Evolutionary conservation across 2,888 invertebrate species (phyloP).

Genomic region (Drosophila anomelani): DNA sequence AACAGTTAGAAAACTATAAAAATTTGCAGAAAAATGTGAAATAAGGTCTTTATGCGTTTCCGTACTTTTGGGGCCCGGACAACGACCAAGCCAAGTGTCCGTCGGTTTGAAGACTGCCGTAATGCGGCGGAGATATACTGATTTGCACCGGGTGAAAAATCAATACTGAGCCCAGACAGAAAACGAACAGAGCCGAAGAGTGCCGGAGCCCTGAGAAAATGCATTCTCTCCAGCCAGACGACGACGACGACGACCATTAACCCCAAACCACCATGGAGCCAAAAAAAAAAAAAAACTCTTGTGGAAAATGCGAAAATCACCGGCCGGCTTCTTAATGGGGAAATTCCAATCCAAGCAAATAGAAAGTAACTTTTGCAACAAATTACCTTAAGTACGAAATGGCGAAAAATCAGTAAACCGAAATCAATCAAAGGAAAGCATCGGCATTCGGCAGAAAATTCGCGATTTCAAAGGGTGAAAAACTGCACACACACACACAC

Average conservation of each 20-base stretch:
- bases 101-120: conserved; percentile 32
- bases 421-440: conserved; percentile 69
- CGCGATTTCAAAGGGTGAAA: conserved; percentile 63
- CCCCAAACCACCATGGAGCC: background rate
- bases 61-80: conserved; percentile 30
- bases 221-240: conserved; percentile 52
- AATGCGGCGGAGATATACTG: conserved; percentile 18
- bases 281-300: background rate
- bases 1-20: background rate
- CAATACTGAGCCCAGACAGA: conserved; percentile 77
- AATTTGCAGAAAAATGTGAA: background rate
- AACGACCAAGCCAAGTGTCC: conserved; percentile 29
- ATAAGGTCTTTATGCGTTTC: background rate
- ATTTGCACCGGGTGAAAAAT: conserved; percentile 73
- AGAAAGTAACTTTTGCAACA: background rate
- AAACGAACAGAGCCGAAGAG: conserved; percentile 52
- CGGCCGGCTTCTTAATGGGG: conserved; percentile 17
- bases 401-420: conserved; percentile 25
- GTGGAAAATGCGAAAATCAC: conserved; percentile 12
- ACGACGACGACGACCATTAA: conserved; percentile 13
- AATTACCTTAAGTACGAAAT: background rate
- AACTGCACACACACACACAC: conserved; percentile 47
- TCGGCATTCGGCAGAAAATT: conserved; percentile 57
- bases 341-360: background rate
- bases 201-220: conserved; percentile 45